A percentile compares a stretch with the other conserved stretches of the same genome.
Conservation (phyloP, 53 echinoderm and acorn worm genomes). For the Paracentrotus lividus region DNA sequence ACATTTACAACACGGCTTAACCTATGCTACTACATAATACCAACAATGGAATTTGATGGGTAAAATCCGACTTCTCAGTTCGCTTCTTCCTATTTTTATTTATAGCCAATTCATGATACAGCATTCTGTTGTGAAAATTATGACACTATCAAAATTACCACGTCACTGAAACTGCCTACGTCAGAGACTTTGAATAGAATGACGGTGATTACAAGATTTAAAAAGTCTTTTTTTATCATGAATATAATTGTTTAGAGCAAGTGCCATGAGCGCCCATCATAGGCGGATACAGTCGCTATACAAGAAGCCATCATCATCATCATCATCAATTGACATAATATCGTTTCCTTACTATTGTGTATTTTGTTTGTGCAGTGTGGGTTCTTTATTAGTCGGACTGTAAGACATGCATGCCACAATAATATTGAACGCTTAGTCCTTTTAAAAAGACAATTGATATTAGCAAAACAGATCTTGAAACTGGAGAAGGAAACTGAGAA, state of each 20-base stretch:
- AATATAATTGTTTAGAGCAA: too few species aligned
- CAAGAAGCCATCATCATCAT: too few species aligned
- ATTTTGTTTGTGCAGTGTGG: not conserved
- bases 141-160: not conserved
- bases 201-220: not conserved
- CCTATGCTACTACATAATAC: slow-evolving; percentile 30
- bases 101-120: not conserved
- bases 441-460: too few species aligned
- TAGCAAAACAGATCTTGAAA: too few species aligned
- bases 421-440: too few species aligned
- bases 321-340: not conserved
- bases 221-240: not conserved
- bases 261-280: too few species aligned
- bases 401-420: too few species aligned
- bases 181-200: not conserved
- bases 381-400: not conserved
- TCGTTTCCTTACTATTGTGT: not conserved
- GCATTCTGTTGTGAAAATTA: slow-evolving; percentile 33
- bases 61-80: not conserved
- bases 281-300: too few species aligned
- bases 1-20: slow-evolving; percentile 50
- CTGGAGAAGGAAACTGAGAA: too few species aligned
- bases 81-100: slow-evolving; percentile 6
- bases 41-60: slow-evolving; percentile 11
- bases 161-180: not conserved